A percentile compares a stretch with the other conserved stretches of the same genome.
phyloP scores from a whole-genome alignment of 2,888 invertebrate genomes.

The Anthophora plumipes region DNA sequence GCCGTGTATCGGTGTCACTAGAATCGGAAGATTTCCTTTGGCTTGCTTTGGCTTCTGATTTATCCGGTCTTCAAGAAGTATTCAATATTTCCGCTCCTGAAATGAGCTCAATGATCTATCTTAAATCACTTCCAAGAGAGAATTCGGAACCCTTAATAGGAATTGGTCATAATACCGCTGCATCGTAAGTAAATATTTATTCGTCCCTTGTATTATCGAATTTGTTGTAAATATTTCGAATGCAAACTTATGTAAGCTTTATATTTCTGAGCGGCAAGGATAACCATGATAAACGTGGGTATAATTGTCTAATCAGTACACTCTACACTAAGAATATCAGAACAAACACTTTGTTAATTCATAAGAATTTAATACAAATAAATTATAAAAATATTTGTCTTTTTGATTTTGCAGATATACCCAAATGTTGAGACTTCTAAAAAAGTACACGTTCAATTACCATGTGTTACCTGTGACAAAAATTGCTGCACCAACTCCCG shows the following conservation, averaged over 20 bases:
- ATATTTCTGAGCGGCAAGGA: conserved; percentile 55
- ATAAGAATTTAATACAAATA: not conserved
- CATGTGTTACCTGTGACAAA: conserved; percentile 86
- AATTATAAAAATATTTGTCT: not conserved
- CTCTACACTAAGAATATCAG: not conserved
- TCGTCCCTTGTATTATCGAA: not conserved
- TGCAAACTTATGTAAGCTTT: conserved; percentile 7
- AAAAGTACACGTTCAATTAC: conserved; percentile 93
- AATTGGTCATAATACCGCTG: conserved; percentile 93
- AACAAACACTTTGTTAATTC: not conserved
- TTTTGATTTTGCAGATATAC: conserved; percentile 87
- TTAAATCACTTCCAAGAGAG: conserved; percentile 76
- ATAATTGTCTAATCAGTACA: conserved; percentile 10
- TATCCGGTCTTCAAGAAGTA: conserved; percentile 87
- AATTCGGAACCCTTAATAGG: conserved; percentile 86
- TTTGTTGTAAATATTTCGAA: not conserved
- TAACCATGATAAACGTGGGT: conserved; percentile 36
- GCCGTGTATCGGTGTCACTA: conserved; percentile 87
- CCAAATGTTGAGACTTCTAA: conserved; percentile 93
- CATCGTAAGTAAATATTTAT: conserved; percentile 85
- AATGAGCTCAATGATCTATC: conserved; percentile 79
- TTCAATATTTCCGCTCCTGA: conserved; percentile 81
- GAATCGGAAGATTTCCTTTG: conserved; percentile 89
- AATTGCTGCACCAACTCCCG: conserved; percentile 86
- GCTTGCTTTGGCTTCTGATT: conserved; percentile 91